Evolutionary conservation across 2,113 vertebrate genomes (phyloP), one percentile per base, ranked within the genome.

Genomic region (Leptosomus discolor): DNA sequence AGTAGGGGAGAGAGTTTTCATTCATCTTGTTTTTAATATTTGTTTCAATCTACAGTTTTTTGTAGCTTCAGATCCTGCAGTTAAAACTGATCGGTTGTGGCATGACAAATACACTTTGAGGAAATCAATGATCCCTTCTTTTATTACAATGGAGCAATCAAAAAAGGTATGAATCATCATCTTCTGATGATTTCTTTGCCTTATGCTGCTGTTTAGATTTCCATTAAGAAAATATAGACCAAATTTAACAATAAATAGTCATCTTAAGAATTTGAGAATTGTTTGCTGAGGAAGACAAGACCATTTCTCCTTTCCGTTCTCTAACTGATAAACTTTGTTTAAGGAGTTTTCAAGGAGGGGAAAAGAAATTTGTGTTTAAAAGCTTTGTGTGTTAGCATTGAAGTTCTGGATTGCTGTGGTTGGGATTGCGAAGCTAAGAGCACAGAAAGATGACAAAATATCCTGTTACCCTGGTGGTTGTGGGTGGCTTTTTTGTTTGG

Each of bases 51-150:
- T 90, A 64, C 77, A 99, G 99, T 99, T 99, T 95, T 99, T 99
- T 92, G 99, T 99, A 90, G 99, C 99, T 11, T 99, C 99, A 16
- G 99, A 99, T 97, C 99, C 99, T 34, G 99, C 99, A 11, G 99
- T 99, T 68, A 99, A 99, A 98, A 98, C 99, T 0, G 99, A 99
- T 95, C 98, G 99, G 9, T 98, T 99, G 76, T 99, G 99, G 99
- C 99, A 99, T 41, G 99, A 99, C 97, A 99, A 99, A 80, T 99
- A 99, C 71, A 99, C 99, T 36, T 96, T 99, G 96, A 98, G 99
- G 96, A 99, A 99, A 88, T 99, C 99, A 1, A 99, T 99, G 99
- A 99, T 99, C 85, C 99, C 99, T 8, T 99, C 99, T 4, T 99
- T 99, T 96, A 99, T 99, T 92, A 99, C 99, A 26, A 99, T 99